A percentile compares a stretch with the other conserved stretches of the same genome.
phyloP scores from a whole-genome alignment of 1,140 invertebrate genomes.

The Vanessa tameamea region DNA sequence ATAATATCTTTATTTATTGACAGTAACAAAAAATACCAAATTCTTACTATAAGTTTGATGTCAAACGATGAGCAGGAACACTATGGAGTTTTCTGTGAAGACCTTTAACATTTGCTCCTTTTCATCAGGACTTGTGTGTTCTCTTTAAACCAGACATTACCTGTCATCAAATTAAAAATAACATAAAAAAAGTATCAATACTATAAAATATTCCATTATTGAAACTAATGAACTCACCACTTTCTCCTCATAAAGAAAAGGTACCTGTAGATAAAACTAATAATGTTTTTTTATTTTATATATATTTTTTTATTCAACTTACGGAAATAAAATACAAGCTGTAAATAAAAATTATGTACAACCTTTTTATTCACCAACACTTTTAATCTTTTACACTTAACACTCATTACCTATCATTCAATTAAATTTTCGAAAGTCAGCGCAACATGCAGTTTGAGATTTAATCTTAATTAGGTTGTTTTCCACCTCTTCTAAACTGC shows the following conservation, averaged over 20 bases:
- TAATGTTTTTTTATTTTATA: slow-evolving; percentile 64
- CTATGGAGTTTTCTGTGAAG: slow-evolving; percentile 24
- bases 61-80: slow-evolving; percentile 38
- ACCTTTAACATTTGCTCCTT: slow-evolving; percentile 7
- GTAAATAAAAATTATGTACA: slow-evolving; percentile 75
- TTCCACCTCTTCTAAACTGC: slow-evolving; percentile 68
- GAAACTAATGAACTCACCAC: slow-evolving; percentile 69
- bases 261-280: slow-evolving; percentile 51
- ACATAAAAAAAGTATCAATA: slow-evolving; percentile 41
- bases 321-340: slow-evolving; percentile 69
- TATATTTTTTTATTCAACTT: slow-evolving; percentile 68
- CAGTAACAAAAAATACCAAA: slow-evolving; percentile 76
- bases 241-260: slow-evolving; percentile 34
- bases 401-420: slow-evolving; percentile 48
- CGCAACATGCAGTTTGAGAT: slow-evolving; percentile 44
- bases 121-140: slow-evolving; percentile 8
- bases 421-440: slow-evolving; percentile 47
- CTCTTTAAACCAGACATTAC: slow-evolving; percentile 49
- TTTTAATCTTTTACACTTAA: slow-evolving; percentile 63
- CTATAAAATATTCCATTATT: slow-evolving; percentile 48
- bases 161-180: slow-evolving; percentile 53
- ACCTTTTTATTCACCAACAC: slow-evolving; percentile 63
- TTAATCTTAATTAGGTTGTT: slow-evolving; percentile 61
- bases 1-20: slow-evolving; percentile 66
- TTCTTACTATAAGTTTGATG: slow-evolving; percentile 75